Evolutionary conservation across 2,888 invertebrate genomes (phyloP), one percentile per base, ranked within the genome.

Genomic region (Thumatha senex): DNA sequence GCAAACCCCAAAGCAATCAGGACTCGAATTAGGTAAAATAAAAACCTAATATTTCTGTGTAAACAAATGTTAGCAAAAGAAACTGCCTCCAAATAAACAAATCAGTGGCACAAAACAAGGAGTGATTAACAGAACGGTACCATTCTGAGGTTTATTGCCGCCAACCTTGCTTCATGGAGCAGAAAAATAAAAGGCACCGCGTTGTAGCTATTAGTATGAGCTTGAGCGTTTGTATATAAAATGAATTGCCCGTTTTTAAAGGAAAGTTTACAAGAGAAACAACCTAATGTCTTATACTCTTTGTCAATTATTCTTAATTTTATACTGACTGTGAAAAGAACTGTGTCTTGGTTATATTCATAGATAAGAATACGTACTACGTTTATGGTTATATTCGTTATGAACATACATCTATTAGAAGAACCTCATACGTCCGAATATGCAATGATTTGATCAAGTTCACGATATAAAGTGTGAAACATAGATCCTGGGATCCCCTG

Each of bases 201-300:
- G 45, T 50, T 46, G 52, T 44, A 49, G 61, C 51, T 47, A 56
- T 59, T 67, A 53, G 41, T 48, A 35, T 40, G 52, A 56, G 54
- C 50, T 53, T 52, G 31, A 51, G 59, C 59, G 48, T 67, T 64
- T 64, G 49, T 62, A 58, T 60, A 62, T 55, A 58, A 66, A 61
- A 38, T 24, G 43, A 43, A 45, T 44, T 34, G 15, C 29, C 33
- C 48, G 43, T 48, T 52, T 35, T 18, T 35, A 14, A 34, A 48
- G 42, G 24, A 29, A 33, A 42, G 34, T 39, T 46, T 35, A 48
- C 30, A 36, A 36, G 36, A 41, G 14, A 45, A 14, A 18, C 7
- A 14, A 0, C 40, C 40, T 10, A 7, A 30, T 30, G 18, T 24
- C 2, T 24, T 24, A 5, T 24, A 15, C 0, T 36, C 13, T 47